phyloP scores from a whole-genome alignment of 2,113 vertebrate species.

The Climacteris rufus region DNA sequence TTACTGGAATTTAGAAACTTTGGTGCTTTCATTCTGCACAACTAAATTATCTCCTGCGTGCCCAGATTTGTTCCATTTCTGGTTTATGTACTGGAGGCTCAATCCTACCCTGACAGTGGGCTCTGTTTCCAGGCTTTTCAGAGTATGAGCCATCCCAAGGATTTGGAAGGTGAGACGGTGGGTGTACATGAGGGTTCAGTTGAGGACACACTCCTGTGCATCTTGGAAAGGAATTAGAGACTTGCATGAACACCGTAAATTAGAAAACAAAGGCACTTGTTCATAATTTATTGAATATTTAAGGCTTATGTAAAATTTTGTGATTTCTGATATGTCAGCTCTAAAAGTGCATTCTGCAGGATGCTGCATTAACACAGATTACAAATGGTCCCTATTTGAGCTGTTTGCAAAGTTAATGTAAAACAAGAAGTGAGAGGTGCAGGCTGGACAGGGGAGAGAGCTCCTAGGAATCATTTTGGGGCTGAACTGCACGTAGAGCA shows the following conservation, averaged over 20 bases:
- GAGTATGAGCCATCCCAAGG: neutral
- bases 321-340: neutral
- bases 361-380: neutral
- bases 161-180: neutral
- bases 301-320: neutral
- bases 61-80: conserved; percentile 21
- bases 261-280: neutral
- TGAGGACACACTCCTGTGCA: neutral
- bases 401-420: neutral
- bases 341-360: neutral
- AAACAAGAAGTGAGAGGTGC: neutral
- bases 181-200: neutral
- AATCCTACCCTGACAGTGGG: neutral
- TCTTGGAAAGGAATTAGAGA: conserved; percentile 6
- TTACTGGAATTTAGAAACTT: conserved; percentile 29
- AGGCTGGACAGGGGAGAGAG: neutral
- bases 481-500: neutral
- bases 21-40: neutral
- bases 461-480: neutral
- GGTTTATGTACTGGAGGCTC: neutral
- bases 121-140: neutral
- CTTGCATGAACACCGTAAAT: neutral
- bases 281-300: neutral
- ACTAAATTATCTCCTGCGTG: conserved; percentile 20
- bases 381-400: neutral